Percentiles rank a stretch among this genome's conserved stretches.
Evolutionary conservation across 1,140 invertebrate genomes (phyloP).

Genomic region (Bombus waltoni): DNA sequence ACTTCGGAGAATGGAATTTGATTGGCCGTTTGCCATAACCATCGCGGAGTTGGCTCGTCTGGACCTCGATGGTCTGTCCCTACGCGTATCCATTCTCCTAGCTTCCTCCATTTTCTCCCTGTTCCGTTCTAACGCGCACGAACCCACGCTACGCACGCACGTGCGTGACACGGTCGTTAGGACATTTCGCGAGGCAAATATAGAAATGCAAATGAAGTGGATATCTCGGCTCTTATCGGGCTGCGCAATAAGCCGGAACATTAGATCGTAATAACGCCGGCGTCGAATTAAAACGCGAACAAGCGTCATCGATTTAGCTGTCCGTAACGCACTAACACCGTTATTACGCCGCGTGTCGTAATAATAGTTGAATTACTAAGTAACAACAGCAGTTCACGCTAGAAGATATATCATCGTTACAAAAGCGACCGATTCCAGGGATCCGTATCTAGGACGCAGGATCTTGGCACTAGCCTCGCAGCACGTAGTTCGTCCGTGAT

Average conservation of each 20-base stretch:
- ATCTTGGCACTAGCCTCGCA: conserved; percentile 23
- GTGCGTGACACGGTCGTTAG: conserved; percentile 31
- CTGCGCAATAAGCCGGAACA: conserved; percentile 37
- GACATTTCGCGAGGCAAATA: conserved; percentile 26
- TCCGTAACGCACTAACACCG: background rate
- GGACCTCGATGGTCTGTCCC: conserved; percentile 25
- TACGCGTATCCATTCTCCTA: conserved; percentile 57
- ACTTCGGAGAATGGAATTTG: conserved; percentile 69
- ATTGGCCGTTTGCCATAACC: conserved; percentile 74
- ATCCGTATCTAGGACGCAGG: conserved; percentile 11
- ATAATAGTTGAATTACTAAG: background rate
- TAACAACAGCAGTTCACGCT: background rate
- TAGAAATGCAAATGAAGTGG: conserved; percentile 41
- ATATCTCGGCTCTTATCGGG: conserved; percentile 23
- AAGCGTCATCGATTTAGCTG: background rate
- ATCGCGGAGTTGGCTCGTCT: conserved; percentile 52
- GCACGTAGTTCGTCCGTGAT: background rate
- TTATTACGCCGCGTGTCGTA: background rate
- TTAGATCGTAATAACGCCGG: conserved; percentile 24
- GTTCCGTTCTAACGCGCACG: conserved; percentile 38
- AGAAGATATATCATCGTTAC: background rate
- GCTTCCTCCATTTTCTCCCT: conserved; percentile 63
- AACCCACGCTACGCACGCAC: conserved; percentile 4
- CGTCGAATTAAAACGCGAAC: conserved; percentile 21
- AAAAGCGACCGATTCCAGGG: conserved; percentile 28